Evolutionary conservation across 1,140 invertebrate species (phyloP).

Genomic region (Lethrus apterus): DNA sequence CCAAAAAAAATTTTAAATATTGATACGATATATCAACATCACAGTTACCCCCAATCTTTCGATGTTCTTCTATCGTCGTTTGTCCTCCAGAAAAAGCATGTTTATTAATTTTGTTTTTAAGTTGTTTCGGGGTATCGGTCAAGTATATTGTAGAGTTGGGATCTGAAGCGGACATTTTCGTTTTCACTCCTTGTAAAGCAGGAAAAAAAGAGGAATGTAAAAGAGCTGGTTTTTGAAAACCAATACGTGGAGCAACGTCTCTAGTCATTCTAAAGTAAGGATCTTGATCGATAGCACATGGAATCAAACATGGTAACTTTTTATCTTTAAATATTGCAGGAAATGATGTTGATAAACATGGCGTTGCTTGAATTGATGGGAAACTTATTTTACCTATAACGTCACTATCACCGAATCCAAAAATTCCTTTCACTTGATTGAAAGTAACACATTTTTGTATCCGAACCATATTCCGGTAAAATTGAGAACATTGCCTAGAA

Average conservation of each 20-base stretch:
- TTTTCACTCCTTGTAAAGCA: slow-evolving; percentile 90
- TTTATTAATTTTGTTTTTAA: slow-evolving; percentile 97
- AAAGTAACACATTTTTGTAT: slow-evolving; percentile 92
- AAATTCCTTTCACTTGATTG: slow-evolving; percentile 94
- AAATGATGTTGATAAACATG: slow-evolving; percentile 91
- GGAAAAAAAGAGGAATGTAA: slow-evolving; percentile 94
- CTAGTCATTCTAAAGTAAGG: slow-evolving; percentile 98
- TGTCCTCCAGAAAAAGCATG: slow-evolving; percentile 98
- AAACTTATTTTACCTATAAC: slow-evolving; percentile 96
- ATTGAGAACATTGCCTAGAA: slow-evolving; percentile 71
- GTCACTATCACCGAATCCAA: slow-evolving; percentile 95
- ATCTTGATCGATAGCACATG: slow-evolving; percentile 99
- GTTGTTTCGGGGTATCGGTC: slow-evolving; percentile 91
- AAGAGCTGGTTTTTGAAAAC: slow-evolving; percentile 89
- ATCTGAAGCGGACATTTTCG: slow-evolving; percentile 98
- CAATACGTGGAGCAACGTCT: slow-evolving; percentile 88
- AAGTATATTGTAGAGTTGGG: slow-evolving; percentile 90
- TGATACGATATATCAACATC: slow-evolving; percentile 95
- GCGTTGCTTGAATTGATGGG: slow-evolving; percentile 93
- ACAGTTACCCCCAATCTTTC: slow-evolving; percentile 86
- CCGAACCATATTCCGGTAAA: slow-evolving; percentile 88
- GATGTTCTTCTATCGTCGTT: slow-evolving; percentile 88
- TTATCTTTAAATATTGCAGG: slow-evolving; percentile 86
- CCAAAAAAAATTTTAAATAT: slow-evolving; percentile 92
- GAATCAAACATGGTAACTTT: slow-evolving; percentile 88